phyloP scores from a whole-genome alignment of 2,113 vertebrate species.

The Tragelaphus strepsiceros region DNA sequence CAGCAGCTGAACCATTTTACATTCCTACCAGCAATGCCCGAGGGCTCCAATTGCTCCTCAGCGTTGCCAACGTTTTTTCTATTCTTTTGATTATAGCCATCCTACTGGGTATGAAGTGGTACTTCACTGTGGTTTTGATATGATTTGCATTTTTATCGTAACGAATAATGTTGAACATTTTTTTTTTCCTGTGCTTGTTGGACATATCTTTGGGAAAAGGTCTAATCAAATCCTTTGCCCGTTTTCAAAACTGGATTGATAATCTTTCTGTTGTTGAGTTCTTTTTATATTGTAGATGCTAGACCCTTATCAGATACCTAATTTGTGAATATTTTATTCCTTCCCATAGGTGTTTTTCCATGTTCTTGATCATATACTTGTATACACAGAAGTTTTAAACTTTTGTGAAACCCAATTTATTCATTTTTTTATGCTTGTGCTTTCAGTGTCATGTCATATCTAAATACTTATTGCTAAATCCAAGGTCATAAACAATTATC shows the following conservation, averaged over 20 bases:
- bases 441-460: not conserved
- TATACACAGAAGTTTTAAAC: not conserved
- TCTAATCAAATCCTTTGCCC: not conserved
- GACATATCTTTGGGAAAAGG: not conserved
- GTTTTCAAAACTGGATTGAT: not conserved
- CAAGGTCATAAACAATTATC: not conserved
- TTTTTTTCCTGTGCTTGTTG: not conserved
- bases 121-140: not conserved
- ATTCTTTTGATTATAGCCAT: not conserved
- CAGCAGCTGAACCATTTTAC: not conserved
- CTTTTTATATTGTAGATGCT: not conserved
- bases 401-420: not conserved
- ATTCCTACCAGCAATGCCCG: not conserved
- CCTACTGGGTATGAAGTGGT: not conserved
- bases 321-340: not conserved
- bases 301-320: not conserved
- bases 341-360: not conserved
- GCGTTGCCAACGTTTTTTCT: not conserved
- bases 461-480: not conserved
- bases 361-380: not conserved
- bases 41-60: not conserved
- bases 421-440: not conserved
- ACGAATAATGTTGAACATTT: not conserved
- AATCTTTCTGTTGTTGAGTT: not conserved
- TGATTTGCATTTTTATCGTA: not conserved